Base-by-base conservation (phyloP, 2,888 invertebrate species). In the Lasius platythorax region DNA sequence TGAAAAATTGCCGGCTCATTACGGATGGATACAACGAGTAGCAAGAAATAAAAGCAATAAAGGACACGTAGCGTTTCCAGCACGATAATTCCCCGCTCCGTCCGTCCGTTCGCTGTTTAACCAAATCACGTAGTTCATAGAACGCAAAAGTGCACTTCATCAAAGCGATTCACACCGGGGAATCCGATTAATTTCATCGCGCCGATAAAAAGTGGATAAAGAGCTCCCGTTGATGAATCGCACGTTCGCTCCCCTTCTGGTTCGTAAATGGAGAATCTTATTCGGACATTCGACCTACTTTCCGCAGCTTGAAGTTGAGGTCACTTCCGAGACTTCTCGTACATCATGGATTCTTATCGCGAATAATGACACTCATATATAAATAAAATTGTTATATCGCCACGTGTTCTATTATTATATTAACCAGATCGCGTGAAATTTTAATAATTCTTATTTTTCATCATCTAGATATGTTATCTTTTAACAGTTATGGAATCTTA, bases 1-100 rank as follows among this genome's bases (percentile, higher is more conserved):
- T 87, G 88, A 90, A 90, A 91, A 90, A 91, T 86, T 86, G 85
- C 85, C 37, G 83, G 79, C 85, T 89, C 86, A 89, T 87, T 90
- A 89, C 81, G 85, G 61, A 84, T 79, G 85, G 83, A 78, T 67
- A 56, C 61, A 75, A 81, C 84, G 78, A 58, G 85, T 37, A 68
- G 85, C 63, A 72, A 70, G 66, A 37, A 82, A 73, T 72, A 84
- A 79, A 83, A 78, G 82, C 64, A 74, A 87, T 85, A 86, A 88
- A 87, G 43, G 81, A 84, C 83, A 43, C 40, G 67, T 64, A 85
- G 79, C 85, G 67, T 74, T 74, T 33, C 43, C 79, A 67, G 66
- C 33, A 66, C 58, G 81, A 74, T 82, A 73, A 88, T 87, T 75
- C 63, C 63, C 40, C 37, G 50, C n/a, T 40, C 50, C 43, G 58